A percentile compares a stretch with the other conserved stretches of the same genome.
These are phyloP conservation scores for Himalopsyche kuldschensis DNA, from an alignment of 2,888 invertebrate genomes.

Conservation along the genomic window DNA sequence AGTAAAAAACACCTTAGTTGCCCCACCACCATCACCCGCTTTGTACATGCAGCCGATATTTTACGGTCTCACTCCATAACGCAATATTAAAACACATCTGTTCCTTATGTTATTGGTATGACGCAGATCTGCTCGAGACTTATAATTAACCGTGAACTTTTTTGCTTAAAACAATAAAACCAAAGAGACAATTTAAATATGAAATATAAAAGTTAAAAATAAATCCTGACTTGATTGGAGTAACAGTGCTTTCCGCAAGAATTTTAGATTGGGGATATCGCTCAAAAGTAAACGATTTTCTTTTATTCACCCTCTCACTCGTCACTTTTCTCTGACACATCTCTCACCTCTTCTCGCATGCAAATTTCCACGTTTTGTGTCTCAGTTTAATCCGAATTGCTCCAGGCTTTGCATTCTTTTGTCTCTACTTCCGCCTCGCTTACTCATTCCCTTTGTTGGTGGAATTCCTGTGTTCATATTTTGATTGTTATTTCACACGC, in stretches of 20 bases:
- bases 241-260: conserved; percentile 48
- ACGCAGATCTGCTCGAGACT: no score
- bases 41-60: no score
- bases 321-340: conserved; percentile 57
- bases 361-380: conserved; percentile 6
- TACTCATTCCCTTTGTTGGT: conserved; percentile 20
- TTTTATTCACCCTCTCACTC: conserved; percentile 51
- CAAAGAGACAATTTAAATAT: no score
- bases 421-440: conserved; percentile 27
- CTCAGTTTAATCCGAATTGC: background rate
- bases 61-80: no score
- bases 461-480: conserved; percentile 6
- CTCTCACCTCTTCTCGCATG: conserved; percentile 57
- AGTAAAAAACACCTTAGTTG: no score
- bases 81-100: no score
- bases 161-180: no score
- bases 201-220: no score
- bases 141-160: no score
- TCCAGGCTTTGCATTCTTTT: conserved; percentile 9
- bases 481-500: conserved; percentile 36
- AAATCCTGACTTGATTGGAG: conserved; percentile 28
- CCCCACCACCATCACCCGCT: no score
- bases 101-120: no score
- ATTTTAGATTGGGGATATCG: conserved; percentile 65
- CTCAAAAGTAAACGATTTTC: conserved; percentile 65